phyloP scores from a whole-genome alignment of 1,140 invertebrate species.

The Drosophila nebulosa region DNA sequence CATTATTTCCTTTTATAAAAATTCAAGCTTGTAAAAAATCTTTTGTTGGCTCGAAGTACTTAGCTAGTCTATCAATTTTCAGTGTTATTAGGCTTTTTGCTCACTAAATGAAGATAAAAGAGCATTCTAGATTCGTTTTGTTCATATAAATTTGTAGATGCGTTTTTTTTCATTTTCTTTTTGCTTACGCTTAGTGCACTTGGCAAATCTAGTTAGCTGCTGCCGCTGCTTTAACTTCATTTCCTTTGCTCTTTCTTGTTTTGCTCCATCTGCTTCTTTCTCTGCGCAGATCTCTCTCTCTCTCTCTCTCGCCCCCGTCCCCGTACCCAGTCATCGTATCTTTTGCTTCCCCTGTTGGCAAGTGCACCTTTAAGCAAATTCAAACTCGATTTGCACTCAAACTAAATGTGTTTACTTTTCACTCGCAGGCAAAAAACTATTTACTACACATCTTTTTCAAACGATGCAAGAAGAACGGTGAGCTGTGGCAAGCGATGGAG shows the following conservation, averaged over 20 bases:
- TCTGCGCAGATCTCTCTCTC: background rate
- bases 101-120: background rate
- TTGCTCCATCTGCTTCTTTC: background rate
- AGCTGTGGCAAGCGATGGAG: background rate
- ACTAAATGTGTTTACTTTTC: slow-evolving; percentile 72
- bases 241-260: slow-evolving; percentile 7
- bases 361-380: slow-evolving; percentile 63
- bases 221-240: slow-evolving; percentile 16
- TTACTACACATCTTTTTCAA: slow-evolving; percentile 45
- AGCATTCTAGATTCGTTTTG: background rate
- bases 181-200: slow-evolving; percentile 43
- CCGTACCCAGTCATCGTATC: too few species aligned
- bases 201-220: slow-evolving; percentile 48
- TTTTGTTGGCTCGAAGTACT: too few species aligned
- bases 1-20: too few species aligned
- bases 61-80: too few species aligned
- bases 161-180: background rate
- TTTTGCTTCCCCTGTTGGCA: background rate
- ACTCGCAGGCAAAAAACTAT: slow-evolving; percentile 67
- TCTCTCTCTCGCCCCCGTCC: background rate
- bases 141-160: background rate
- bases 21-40: too few species aligned
- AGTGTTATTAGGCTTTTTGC: too few species aligned
- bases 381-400: slow-evolving; percentile 75
- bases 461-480: background rate